These are phyloP conservation scores for Drosophila neoperkinsi DNA, from an alignment of 2,888 invertebrate species.

Conservation along the genomic window DNA sequence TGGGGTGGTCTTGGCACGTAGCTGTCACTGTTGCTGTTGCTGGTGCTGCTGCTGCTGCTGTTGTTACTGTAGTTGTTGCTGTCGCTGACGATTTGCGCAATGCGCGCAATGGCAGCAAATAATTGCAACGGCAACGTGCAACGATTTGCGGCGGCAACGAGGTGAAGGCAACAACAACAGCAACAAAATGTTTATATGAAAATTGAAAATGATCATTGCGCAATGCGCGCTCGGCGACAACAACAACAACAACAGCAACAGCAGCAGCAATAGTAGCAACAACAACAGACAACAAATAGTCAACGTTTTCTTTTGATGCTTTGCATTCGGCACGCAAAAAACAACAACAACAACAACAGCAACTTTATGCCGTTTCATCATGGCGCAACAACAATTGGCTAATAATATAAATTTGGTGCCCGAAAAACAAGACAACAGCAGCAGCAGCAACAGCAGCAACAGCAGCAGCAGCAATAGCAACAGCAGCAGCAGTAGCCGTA, in stretches of 20 bases:
- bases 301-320: constrained; percentile 69
- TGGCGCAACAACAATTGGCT: constrained; percentile 71
- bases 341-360: constrained; percentile 47
- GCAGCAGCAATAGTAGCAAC: constrained; percentile 12
- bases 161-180: constrained; percentile 68
- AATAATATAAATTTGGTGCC: constrained; percentile 75
- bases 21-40: constrained; percentile 45
- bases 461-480: constrained; percentile 30
- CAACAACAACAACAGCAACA: constrained; percentile 47
- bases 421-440: constrained; percentile 42
- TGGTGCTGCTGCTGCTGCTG: constrained; percentile 26
- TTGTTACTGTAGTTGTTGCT: constrained; percentile 29
- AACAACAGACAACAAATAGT: constrained; percentile 61
- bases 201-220: constrained; percentile 78
- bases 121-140: constrained; percentile 77
- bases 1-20: constrained; percentile 69
- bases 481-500: constrained; percentile 14
- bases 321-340: constrained; percentile 75
- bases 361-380: constrained; percentile 63
- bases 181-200: constrained; percentile 71
- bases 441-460: constrained; percentile 5
- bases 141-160: constrained; percentile 78
- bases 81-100: constrained; percentile 63
- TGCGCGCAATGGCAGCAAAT: constrained; percentile 70
- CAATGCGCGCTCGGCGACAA: constrained; percentile 58